phyloP scores from a whole-genome alignment of 2,797 vertebrate genomes.

The Peromyscus aztecus region DNA sequence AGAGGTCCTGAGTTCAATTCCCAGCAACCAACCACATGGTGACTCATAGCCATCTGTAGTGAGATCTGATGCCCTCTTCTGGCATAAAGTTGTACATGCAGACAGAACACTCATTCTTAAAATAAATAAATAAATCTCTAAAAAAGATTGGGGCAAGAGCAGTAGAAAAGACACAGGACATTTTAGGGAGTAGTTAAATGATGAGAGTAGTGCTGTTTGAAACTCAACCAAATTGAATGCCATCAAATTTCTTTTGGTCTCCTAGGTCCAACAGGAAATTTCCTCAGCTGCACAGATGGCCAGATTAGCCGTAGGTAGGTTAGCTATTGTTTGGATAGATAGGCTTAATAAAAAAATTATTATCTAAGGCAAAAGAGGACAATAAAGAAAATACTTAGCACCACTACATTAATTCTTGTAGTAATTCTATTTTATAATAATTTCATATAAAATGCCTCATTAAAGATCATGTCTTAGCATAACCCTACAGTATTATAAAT shows the following conservation, averaged over 20 bases:
- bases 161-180: background rate
- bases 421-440: background rate
- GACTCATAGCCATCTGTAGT: no score
- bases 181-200: slow-evolving; percentile 4
- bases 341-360: slow-evolving; percentile 3
- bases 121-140: background rate
- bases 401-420: background rate
- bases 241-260: background rate
- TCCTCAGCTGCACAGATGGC: background rate
- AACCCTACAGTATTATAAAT: slow-evolving; percentile 28
- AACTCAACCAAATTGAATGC: background rate
- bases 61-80: no score
- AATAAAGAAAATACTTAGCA: slow-evolving; percentile 18
- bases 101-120: no score
- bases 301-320: background rate
- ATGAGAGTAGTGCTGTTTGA: slow-evolving; percentile 23
- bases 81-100: no score
- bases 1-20: no score
- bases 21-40: no score
- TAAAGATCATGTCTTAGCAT: background rate
- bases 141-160: background rate
- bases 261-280: slow-evolving; percentile 13
- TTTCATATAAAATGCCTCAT: slow-evolving; percentile 53
- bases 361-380: background rate
- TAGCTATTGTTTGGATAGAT: background rate